A percentile compares a stretch with the other conserved stretches of the same genome.
Evolutionary conservation across 2,797 vertebrate species (phyloP).

Genomic region (Muraenolepis orangiensis): DNA sequence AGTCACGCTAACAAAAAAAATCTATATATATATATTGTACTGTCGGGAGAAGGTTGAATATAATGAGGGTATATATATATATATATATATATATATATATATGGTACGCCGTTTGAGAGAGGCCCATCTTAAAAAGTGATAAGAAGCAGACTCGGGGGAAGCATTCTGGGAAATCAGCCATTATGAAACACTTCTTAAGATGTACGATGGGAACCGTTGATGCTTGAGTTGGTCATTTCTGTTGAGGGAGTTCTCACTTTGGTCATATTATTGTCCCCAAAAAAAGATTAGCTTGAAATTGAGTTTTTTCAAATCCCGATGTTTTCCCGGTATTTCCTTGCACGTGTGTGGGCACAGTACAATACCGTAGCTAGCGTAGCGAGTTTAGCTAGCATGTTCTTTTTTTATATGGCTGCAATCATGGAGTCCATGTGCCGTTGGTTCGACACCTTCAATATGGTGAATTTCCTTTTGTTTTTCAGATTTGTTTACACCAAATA

Average conservation of each 20-base stretch:
- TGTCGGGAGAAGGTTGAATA: slow-evolving; percentile 38
- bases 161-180: slow-evolving; percentile 58
- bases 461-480: background rate
- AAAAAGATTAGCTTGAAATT: too few relatives aligned
- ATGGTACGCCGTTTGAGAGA: slow-evolving; percentile 59
- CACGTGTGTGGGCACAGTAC: too few relatives aligned
- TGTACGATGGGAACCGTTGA: slow-evolving; percentile 30
- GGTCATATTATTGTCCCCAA: too few relatives aligned
- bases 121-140: slow-evolving; percentile 71
- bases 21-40: too few relatives aligned
- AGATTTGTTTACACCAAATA: too few relatives aligned
- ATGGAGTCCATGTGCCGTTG: background rate
- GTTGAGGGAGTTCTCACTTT: too few relatives aligned
- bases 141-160: slow-evolving; percentile 52
- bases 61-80: slow-evolving; percentile 56
- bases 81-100: slow-evolving; percentile 62
- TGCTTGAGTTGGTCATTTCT: slow-evolving; percentile 6
- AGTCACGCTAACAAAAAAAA: too few relatives aligned
- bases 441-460: background rate
- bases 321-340: too few relatives aligned
- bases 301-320: too few relatives aligned
- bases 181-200: slow-evolving; percentile 57
- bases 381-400: too few relatives aligned
- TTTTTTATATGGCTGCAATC: slow-evolving; percentile 39
- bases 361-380: too few relatives aligned